Percentiles rank a stretch among this genome's conserved stretches.
phyloP scores from a whole-genome alignment of 2,113 vertebrate species.

The Macrotis lagotis region DNA sequence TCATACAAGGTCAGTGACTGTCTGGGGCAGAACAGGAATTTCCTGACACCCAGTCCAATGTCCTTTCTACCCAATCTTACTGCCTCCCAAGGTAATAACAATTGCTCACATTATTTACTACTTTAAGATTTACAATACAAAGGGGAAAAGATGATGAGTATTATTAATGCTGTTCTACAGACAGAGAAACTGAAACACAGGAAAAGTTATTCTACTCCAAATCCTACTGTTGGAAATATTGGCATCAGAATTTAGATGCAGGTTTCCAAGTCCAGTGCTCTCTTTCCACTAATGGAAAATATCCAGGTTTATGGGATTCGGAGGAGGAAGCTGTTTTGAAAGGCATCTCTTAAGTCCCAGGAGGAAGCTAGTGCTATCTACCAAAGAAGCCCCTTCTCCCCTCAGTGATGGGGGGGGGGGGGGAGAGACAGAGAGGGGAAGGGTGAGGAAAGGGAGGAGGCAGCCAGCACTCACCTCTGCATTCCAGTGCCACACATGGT shows the following conservation, averaged over 20 bases:
- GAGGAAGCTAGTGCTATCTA: background rate
- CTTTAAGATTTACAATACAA: background rate
- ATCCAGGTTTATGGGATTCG: background rate
- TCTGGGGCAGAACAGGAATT: background rate
- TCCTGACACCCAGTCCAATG: background rate
- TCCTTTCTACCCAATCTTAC: background rate
- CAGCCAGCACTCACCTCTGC: constrained; percentile 89
- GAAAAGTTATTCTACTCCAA: background rate
- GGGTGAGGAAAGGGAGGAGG: fast-evolving
- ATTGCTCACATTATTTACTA: background rate
- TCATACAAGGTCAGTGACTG: background rate
- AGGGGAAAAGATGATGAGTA: background rate
- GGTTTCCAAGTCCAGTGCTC: background rate
- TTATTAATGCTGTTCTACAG: background rate
- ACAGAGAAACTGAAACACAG: background rate
- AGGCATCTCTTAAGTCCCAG: background rate
- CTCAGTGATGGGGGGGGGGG: fast-evolving
- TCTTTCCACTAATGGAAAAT: background rate
- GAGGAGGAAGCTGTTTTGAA: background rate
- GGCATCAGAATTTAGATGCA: background rate
- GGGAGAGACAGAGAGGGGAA: fast-evolving
- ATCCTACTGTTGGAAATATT: background rate
- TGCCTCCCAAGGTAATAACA: background rate
- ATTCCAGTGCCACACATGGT: constrained; percentile 95
- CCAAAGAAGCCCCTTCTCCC: background rate